phyloP scores from a whole-genome alignment of 2,113 vertebrate genomes.

The Neolamprologus fasciatus region DNA sequence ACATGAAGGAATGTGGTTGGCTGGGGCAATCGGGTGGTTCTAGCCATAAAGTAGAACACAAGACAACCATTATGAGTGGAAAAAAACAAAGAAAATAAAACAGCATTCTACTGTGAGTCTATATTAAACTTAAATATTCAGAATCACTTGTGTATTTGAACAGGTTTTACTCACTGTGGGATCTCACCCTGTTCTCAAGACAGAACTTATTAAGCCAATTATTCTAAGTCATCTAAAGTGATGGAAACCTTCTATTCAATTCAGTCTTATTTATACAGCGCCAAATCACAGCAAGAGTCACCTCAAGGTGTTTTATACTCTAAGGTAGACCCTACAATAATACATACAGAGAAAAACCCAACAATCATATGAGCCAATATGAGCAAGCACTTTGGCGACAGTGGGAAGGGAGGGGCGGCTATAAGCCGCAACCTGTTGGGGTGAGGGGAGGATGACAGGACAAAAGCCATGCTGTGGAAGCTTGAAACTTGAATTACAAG shows the following conservation, averaged over 20 bases:
- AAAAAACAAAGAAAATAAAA: neutral
- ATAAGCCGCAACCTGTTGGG: rapidly evolving
- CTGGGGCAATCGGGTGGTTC: constrained; percentile 34
- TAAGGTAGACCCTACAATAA: neutral
- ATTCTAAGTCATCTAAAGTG: neutral
- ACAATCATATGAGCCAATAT: rapidly evolving
- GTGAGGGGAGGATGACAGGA: neutral
- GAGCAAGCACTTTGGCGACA: neutral
- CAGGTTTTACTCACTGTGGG: neutral
- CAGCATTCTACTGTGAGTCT: neutral
- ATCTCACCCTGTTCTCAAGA: neutral
- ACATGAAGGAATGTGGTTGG: constrained; percentile 71
- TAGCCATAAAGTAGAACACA: neutral
- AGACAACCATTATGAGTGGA: neutral
- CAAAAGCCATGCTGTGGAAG: neutral
- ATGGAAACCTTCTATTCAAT: neutral
- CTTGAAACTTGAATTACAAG: neutral
- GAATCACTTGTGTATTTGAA: neutral
- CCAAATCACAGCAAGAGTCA: neutral
- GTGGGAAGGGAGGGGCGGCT: neutral
- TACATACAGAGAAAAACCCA: neutral
- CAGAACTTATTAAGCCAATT: neutral
- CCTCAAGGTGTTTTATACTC: neutral
- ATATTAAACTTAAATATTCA: neutral
- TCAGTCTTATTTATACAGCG: rapidly evolving